Evolutionary conservation across 2,797 vertebrate genomes (phyloP), one percentile per base, ranked within the genome.

Genomic region (Heteromormyrus szaboi): DNA sequence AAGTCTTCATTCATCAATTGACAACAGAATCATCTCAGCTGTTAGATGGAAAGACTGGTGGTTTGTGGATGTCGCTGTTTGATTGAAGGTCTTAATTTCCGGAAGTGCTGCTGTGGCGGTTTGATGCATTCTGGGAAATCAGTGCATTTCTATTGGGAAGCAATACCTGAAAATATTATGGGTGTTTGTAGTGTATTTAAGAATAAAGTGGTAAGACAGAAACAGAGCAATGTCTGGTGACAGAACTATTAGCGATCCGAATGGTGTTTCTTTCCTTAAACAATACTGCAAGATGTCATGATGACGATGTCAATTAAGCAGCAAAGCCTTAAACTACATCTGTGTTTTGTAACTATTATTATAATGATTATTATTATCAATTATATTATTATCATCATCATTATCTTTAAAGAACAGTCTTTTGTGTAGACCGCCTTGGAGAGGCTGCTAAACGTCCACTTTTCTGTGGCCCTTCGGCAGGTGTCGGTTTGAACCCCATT

Each of bases 401-500:
- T 19, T 17, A 7, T 65, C 62, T 29, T 72, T 12, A 72, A 29
- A 33, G 22, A 72, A 37, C 9, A 33, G 11, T 14, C 14, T 37
- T 79, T 44, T 17, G 41, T 79, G 72, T 19, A 44, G 11, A 7
- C 33, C 1, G 17, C 72, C 44, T 79, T 41, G 37, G 59, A 62
- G 8, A 65, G 22, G 1, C 59, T 25, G 65, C 65, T 72, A 17
- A 72, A 72, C 29, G 12, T 33, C 33, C 2, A 11, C 2, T 72
- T 37, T 14, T 72, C 29, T 51, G 11, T 50, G 81, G 79, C 0
- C 89, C 5, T 86, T 88, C 81, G 88, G 8, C 91, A 99, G 98
- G 98, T 92, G 97, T 98, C 0, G 96, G 97, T 93, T 96, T 98
- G 2, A 97, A 98, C 88, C 97, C 97, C 2, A 96, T 99, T 89